Base-by-base conservation (phyloP, 2,888 invertebrate species). In the Hemicrepidius hirtus region DNA sequence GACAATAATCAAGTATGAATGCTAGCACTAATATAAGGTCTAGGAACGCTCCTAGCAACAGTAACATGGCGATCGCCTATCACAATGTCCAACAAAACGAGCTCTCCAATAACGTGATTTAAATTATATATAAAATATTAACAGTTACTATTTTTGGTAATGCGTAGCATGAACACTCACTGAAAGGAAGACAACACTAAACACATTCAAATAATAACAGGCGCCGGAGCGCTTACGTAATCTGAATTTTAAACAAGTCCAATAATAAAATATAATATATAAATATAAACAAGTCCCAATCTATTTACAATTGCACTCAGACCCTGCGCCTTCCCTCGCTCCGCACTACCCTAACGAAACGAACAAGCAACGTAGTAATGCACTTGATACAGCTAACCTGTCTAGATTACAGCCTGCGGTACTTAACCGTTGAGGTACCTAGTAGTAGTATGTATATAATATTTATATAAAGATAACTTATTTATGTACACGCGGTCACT, bases 401-500 rank as follows among this genome's bases (percentile, higher is more conserved):
- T 86, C 85, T 86, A 86, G 83, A 85, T 86, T 86, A 87, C 86
- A 86, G 86, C 86, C 86, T 86, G 85, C 82, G 84, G 85, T 85
- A 85, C 84, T 82, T 80, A 83, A 85, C 85, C 84, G 82, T 84
- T 86, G 86, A 86, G 86, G 86, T 87, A 86, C 86, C 86, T 86
- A 86, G 83, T 78, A 82, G 82, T 76, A n/a, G n/a, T n/a, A 87
- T 85, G 55, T 68, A 63, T 46, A 46, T 63, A 44, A 13, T 46
- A 44, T 44, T 32, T 65, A 53, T 65, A 49, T 49, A 71, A 68
- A 64, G 57, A 72, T 72, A 73, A 69, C 85, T 86, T 86, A 85
- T 83, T 81, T 85, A 86, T 86, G 83, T 85, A 86, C 86, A 87
- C 81, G 83, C 84, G 86, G 87, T 92, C 91, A 93, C 90, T 95